A percentile compares a stretch with the other conserved stretches of the same genome.
Conservation (phyloP, 2,113 vertebrate species). For the Microcebus tavaratra region DNA sequence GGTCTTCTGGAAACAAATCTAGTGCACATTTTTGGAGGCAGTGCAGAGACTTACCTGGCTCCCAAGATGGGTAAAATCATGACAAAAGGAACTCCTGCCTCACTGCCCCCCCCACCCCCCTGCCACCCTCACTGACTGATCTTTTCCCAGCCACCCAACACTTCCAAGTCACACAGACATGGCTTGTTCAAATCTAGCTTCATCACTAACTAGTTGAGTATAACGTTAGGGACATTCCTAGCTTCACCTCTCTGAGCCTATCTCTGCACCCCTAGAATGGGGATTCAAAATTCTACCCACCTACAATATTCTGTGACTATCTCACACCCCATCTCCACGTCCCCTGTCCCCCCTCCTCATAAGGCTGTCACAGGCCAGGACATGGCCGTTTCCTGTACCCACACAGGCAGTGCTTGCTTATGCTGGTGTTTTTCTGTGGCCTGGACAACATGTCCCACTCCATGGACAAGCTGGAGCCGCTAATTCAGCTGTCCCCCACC, state of each 20-base stretch:
- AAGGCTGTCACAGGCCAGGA: slow-evolving; percentile 41
- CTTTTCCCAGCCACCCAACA: not conserved
- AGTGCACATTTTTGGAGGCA: not conserved
- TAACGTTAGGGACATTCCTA: not conserved
- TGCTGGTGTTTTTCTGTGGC: slow-evolving; percentile 13
- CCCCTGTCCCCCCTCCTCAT: not conserved
- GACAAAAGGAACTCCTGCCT: not conserved
- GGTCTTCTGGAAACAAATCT: not conserved
- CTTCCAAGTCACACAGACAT: not conserved
- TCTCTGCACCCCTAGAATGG: not conserved
- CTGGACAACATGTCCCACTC: slow-evolving; percentile 38
- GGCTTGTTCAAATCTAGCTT: not conserved
- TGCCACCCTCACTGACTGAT: not conserved
- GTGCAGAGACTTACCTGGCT: not conserved
- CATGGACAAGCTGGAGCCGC: slow-evolving; percentile 3
- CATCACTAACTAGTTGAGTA: not conserved
- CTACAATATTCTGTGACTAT: not conserved
- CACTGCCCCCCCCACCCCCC: not conserved
- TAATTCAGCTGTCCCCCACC: not conserved
- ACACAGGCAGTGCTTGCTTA: slow-evolving; percentile 45
- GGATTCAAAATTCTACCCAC: not conserved
- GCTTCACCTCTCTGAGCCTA: not conserved
- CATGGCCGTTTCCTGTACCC: slow-evolving; percentile 19
- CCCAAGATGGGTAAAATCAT: not conserved
- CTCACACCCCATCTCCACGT: not conserved